Conservation (phyloP, 2,113 vertebrate genomes). For the Xiphophorus maculatus region DNA sequence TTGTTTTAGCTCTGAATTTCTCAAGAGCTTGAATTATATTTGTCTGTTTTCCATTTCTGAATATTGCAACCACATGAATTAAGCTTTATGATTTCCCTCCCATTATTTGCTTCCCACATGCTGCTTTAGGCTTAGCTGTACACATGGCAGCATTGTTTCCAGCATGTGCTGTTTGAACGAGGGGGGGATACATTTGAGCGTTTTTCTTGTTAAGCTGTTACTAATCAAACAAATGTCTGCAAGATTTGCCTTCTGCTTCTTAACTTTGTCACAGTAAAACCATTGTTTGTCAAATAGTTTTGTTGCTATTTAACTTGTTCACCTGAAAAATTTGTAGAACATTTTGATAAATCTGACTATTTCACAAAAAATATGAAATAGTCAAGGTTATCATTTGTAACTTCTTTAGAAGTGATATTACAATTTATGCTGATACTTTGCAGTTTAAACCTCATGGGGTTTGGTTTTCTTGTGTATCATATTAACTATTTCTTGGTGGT, state of each 20-base stretch:
- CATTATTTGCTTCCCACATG: slow-evolving; percentile 52
- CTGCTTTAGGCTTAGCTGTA: slow-evolving; percentile 20
- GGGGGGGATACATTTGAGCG: too few relatives aligned
- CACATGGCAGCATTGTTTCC: slow-evolving; percentile 62
- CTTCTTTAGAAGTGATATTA: too few relatives aligned
- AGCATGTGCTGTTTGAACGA: slow-evolving; percentile 24
- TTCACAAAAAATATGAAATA: too few relatives aligned
- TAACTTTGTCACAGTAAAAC: neutral
- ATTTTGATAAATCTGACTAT: too few relatives aligned
- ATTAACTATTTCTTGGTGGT: too few relatives aligned
- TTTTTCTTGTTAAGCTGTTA: slow-evolving; percentile 29
- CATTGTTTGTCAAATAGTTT: neutral
- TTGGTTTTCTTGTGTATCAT: too few relatives aligned
- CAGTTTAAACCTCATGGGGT: too few relatives aligned
- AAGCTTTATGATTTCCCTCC: slow-evolving; percentile 47
- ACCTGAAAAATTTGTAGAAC: too few relatives aligned
- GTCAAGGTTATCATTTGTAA: too few relatives aligned
- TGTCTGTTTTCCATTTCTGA: slow-evolving; percentile 75
- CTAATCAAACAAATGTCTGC: slow-evolving; percentile 32
- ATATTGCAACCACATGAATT: slow-evolving; percentile 68
- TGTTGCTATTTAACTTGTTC: neutral
- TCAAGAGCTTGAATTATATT: slow-evolving; percentile 29
- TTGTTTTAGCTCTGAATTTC: slow-evolving; percentile 26
- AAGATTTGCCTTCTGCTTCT: neutral
- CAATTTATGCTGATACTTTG: too few relatives aligned